phyloP scores from a whole-genome alignment of 1,140 invertebrate genomes.

The Antheraea mylitta region DNA sequence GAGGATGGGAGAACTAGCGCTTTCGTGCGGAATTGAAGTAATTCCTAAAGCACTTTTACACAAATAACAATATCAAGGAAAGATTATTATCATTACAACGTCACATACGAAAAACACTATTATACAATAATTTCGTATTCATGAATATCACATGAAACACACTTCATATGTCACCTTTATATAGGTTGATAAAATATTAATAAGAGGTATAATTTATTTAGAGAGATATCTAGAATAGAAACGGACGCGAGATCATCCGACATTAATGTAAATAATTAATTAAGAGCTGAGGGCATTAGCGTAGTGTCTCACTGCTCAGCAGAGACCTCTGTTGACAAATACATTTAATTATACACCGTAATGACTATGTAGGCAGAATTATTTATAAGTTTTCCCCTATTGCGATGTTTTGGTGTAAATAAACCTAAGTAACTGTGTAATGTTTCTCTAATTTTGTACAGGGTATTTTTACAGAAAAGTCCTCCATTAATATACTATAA shows the following conservation, averaged over 20 bases:
- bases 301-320: constrained; percentile 6
- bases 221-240: neutral
- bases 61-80: too few species aligned
- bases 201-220: neutral
- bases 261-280: constrained; percentile 16
- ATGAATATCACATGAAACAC: too few species aligned
- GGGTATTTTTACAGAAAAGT: too few species aligned
- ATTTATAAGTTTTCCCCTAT: neutral
- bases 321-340: constrained; percentile 9
- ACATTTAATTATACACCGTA: constrained; percentile 15
- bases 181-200: neutral
- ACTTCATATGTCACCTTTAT: neutral
- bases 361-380: constrained; percentile 9
- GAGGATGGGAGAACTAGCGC: too few species aligned
- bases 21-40: too few species aligned
- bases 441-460: neutral
- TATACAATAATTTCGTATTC: too few species aligned
- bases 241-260: neutral
- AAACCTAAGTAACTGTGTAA: neutral
- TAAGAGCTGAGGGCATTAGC: constrained; percentile 10
- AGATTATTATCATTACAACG: too few species aligned
- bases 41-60: too few species aligned
- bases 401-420: neutral
- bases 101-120: too few species aligned
- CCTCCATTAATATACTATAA: too few species aligned